Conservation (phyloP, 2,888 invertebrate genomes). For the Tetropium fuscum region DNA sequence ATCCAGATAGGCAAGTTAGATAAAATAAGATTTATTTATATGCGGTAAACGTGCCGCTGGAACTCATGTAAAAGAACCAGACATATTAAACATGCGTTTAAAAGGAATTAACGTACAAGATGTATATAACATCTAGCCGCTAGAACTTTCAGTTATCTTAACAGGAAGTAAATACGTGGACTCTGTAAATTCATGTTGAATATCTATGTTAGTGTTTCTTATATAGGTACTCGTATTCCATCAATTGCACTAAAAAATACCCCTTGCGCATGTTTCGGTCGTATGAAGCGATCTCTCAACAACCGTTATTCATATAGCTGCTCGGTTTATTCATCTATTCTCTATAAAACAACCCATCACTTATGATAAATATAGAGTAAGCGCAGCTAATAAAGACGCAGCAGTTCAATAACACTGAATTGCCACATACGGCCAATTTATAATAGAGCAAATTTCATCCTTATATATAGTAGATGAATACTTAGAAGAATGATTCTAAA, state of each 20-base stretch:
- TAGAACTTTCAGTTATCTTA: constrained; percentile 54
- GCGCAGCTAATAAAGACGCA: constrained; percentile 18
- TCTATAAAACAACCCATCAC: constrained; percentile 37
- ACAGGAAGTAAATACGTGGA: constrained; percentile 38
- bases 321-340: constrained; percentile 33
- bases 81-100: constrained; percentile 11
- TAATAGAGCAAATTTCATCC: too few relatives aligned
- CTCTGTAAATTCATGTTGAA: constrained; percentile 37
- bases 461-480: too few relatives aligned
- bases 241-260: constrained; percentile 18
- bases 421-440: too few relatives aligned
- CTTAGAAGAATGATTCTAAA: too few relatives aligned
- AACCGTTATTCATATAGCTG: constrained; percentile 24
- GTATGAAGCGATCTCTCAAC: constrained; percentile 25
- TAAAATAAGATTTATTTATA: constrained; percentile 14
- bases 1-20: constrained; percentile 8
- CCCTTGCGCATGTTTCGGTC: constrained; percentile 26
- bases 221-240: constrained; percentile 37
- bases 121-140: constrained; percentile 44
- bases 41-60: constrained; percentile 7
- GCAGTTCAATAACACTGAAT: constrained; percentile 32
- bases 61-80: constrained; percentile 10
- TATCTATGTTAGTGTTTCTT: constrained; percentile 55
- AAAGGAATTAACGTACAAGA: constrained; percentile 7
- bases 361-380: constrained; percentile 34